Evolutionary conservation across 2,113 vertebrate genomes (phyloP).

Genomic region (Smithornis capensis): DNA sequence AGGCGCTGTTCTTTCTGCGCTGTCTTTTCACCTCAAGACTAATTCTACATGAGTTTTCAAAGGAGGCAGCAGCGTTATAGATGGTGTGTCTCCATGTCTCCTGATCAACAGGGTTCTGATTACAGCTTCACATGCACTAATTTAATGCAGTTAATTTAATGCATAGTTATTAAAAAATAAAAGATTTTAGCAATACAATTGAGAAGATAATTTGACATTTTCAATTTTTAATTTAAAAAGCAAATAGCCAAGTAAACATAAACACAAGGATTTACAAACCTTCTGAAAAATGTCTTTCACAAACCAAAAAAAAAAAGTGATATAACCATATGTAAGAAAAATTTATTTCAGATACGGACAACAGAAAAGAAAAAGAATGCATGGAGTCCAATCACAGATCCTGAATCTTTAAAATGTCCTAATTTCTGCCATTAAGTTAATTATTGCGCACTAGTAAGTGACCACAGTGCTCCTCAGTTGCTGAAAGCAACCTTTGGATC

Average conservation of each 20-base stretch:
- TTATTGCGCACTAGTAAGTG: conserved; percentile 59
- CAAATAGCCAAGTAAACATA: neutral
- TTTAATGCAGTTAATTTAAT: neutral
- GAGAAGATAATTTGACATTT: neutral
- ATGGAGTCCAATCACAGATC: neutral
- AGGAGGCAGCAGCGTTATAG: too few relatives aligned
- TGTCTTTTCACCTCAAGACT: too few relatives aligned
- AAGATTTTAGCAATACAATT: neutral
- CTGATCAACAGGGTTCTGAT: neutral
- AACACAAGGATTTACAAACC: neutral
- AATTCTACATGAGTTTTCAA: too few relatives aligned
- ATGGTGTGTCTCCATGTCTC: too few relatives aligned
- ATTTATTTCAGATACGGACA: neutral
- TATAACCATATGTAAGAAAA: neutral
- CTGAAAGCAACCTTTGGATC: conserved; percentile 73
- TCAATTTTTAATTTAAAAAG: neutral
- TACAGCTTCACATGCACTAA: neutral
- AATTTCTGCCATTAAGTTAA: conserved; percentile 65
- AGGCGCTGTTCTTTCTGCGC: too few relatives aligned
- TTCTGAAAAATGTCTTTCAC: neutral
- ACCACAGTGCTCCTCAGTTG: conserved; percentile 38
- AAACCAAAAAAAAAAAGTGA: neutral
- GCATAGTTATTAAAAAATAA: neutral
- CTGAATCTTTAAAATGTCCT: conserved; percentile 12
- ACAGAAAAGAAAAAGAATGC: neutral